Percentiles rank a stretch among this genome's conserved stretches.
phyloP scores from a whole-genome alignment of 2,113 vertebrate species.

The Nicator chloris region DNA sequence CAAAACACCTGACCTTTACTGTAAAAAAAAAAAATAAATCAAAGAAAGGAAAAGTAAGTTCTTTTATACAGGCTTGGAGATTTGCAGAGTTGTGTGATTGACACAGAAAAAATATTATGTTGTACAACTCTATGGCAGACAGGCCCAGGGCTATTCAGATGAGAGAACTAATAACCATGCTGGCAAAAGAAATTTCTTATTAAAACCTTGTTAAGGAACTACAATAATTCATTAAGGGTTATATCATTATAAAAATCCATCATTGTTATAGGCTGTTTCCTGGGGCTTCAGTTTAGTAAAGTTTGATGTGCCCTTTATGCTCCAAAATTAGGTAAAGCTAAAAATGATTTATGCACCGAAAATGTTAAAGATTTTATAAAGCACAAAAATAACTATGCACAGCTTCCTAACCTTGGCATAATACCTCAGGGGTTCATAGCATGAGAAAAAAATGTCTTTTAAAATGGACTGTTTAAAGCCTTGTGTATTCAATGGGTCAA shows the following conservation, averaged over 20 bases:
- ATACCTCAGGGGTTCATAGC: constrained; percentile 16
- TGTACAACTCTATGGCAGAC: constrained; percentile 53
- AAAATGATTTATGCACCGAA: constrained; percentile 56
- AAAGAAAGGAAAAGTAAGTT: constrained; percentile 7
- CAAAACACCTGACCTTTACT: neutral
- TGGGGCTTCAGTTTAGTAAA: constrained; percentile 54
- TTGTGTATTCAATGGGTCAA: neutral
- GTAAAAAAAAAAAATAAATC: neutral
- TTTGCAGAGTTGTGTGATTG: constrained; percentile 43
- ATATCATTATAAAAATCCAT: constrained; percentile 73
- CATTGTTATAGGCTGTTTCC: constrained; percentile 58
- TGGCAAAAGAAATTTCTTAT: constrained; percentile 65
- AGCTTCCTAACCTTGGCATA: neutral
- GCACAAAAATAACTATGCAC: constrained; percentile 37
- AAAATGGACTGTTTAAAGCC: constrained; percentile 5
- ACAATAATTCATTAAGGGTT: constrained; percentile 72
- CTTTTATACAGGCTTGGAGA: constrained; percentile 39
- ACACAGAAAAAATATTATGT: constrained; percentile 66
- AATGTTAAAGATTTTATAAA: constrained; percentile 55
- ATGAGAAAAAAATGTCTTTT: neutral
- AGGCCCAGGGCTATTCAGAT: constrained; percentile 62
- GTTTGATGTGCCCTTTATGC: constrained; percentile 64
- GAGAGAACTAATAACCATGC: constrained; percentile 62
- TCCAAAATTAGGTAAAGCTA: constrained; percentile 66
- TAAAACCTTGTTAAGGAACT: constrained; percentile 70